Percentiles rank a stretch among this genome's conserved stretches.
Conservation (phyloP, 2,797 vertebrate species). For the Epinephelus awoara region DNA sequence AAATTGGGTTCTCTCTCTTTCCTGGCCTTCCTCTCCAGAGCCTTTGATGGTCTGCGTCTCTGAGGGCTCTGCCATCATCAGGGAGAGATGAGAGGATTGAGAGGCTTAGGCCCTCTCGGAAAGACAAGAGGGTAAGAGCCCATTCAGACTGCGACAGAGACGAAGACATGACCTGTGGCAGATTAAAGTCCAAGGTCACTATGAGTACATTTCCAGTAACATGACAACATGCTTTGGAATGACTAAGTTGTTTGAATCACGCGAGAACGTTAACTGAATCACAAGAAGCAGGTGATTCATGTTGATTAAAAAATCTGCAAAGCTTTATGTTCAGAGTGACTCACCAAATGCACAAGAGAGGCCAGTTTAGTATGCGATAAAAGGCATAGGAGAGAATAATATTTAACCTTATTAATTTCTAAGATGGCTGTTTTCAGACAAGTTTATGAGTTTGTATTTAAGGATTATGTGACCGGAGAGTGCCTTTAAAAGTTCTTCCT, state of each 20-base stretch:
- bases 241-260: background rate
- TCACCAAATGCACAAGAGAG: constrained; percentile 11
- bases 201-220: constrained; percentile 12
- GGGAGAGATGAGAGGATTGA: constrained; percentile 66
- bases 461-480: constrained; percentile 19
- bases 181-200: constrained; percentile 64
- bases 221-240: constrained; percentile 23
- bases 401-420: constrained; percentile 25
- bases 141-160: constrained; percentile 45
- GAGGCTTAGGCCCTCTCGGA: constrained; percentile 53
- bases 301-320: background rate
- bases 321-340: constrained; percentile 1
- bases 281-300: background rate
- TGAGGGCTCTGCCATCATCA: constrained; percentile 55
- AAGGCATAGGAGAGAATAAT: constrained; percentile 26
- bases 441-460: constrained; percentile 26
- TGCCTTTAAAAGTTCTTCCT: constrained; percentile 25
- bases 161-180: constrained; percentile 42
- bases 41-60: constrained; percentile 58
- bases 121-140: constrained; percentile 53
- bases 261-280: background rate
- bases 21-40: constrained; percentile 25
- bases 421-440: constrained; percentile 21
- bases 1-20: constrained; percentile 45
- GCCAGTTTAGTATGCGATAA: constrained; percentile 4